Base-by-base conservation (phyloP, 2,113 vertebrate genomes). In the Lates calcarifer region DNA sequence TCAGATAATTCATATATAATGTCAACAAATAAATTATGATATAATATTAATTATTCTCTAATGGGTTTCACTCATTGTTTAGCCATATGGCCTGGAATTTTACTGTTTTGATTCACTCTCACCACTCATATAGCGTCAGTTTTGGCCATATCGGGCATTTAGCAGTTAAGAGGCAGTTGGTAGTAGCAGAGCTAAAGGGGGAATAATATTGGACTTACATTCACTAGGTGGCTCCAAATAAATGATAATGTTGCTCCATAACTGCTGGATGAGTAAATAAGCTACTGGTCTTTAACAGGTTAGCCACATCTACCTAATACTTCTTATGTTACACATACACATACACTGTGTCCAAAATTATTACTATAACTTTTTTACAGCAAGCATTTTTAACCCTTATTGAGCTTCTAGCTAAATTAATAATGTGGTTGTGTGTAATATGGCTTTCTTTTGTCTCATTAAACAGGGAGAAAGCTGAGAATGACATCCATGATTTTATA, bases 381-480 rank as follows among this genome's bases (percentile, higher is more conserved):
- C 15, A 33, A 45, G 31, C 45, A 45, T 43, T 51, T 39, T 37
- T 37, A 37, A 61, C 18, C 9, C n/a, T n/a, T n/a, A n/a, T n/a
- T n/a, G n/a, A n/a, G n/a, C n/a, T n/a, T n/a, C n/a, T n/a, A 53
- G 24, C 20, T 41, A n/a, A 47, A 55, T 24, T 17, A 53, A 4
- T 11, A 43, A 29, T 53, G 6, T 37, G 7, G 0, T 57, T n/a
- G 1, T 68, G 22, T 76, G 49, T 43, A 49, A 62, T 8, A 14
- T 1, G 2, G 2, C 7, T 31, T 45, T 35, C 47, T 73, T 14
- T 86, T 66, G 26, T 82, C 55, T 69, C n/a, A 6, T 85, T 43
- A 91, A 95, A 86, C 90, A 99, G 98, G 79, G 89, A 88, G 84
- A 96, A 95, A 86, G 77, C 94, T 70, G 96, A 97, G 82, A 91